Evolutionary conservation across 1,140 invertebrate genomes (phyloP), one percentile per base, ranked within the genome.

Genomic region (Lamellibrachia luymesi): DNA sequence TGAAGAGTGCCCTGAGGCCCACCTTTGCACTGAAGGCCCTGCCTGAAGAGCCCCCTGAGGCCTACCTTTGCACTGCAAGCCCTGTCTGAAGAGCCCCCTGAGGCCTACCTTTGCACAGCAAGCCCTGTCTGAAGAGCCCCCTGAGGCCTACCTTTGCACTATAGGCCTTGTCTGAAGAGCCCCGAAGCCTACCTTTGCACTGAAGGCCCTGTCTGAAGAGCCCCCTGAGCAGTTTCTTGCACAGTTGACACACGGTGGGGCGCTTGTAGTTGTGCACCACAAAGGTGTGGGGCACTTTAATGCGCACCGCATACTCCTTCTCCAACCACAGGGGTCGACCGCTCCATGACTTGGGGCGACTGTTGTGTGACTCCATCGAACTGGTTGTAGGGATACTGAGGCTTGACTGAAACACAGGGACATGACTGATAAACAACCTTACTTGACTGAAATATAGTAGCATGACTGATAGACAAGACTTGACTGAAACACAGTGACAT

Each of bases 121-220:
- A 1, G 52, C 52, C 17, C 52, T 56, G 99, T 95, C 99, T 98
- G 96, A 99, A 99, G 91, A 99, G 97, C 2, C 99, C 99, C 95
- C 98, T 98, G 50, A 99, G 97, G 17, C 92, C 92, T 93, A 97
- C 97, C 97, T 97, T 98, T 98, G 96, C 99, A 99, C 96, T 99
- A 99, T 93, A 99, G 96, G 90, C 99, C 98, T 97, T 99, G 99
- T 95, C 99, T 98, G 96, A 99, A 99, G 91, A 99, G 97, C 2
- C 99, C 98, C 98, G 50, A 99, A 97, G 7, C 92, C 92, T 93
- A 97, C 97, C 97, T 97, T 98, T 98, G 96, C 99, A 99, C 96
- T 99, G 99, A 93, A 99, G 96, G 90, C 99, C 98, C 97, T 99
- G 99, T 95, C 99, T 98, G 96, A 99, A 99, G 91, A 99, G 97